Conservation (phyloP, 2,888 invertebrate genomes). For the Leptarthrus brevirostris region DNA sequence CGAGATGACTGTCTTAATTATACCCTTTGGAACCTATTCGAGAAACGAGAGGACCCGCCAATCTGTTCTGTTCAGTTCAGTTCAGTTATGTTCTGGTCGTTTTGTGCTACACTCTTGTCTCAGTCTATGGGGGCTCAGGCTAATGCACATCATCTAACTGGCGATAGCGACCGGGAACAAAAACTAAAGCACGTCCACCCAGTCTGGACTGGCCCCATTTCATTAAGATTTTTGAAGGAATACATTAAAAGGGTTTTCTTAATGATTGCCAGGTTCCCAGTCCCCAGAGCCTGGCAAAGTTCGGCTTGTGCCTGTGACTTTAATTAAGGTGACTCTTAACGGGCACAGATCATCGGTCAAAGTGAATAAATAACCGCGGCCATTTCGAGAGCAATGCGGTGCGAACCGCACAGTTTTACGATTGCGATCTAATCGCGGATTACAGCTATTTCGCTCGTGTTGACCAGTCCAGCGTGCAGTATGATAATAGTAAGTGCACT, state of each 20-base stretch:
- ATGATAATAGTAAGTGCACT: constrained; percentile 42
- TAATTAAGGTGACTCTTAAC: constrained; percentile 30
- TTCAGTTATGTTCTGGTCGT: neutral
- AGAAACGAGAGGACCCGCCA: neutral
- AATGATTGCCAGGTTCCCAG: constrained; percentile 20
- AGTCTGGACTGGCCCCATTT: constrained; percentile 40
- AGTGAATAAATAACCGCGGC: neutral
- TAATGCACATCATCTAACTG: constrained; percentile 47
- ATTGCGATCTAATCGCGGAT: constrained; percentile 39
- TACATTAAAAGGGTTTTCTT: constrained; percentile 35
- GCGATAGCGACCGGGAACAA: constrained; percentile 29
- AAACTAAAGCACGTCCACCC: constrained; percentile 48
- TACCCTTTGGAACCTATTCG: constrained; percentile 41
- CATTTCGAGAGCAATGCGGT: neutral
- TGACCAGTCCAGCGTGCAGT: constrained; percentile 46
- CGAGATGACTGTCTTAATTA: constrained; percentile 48
- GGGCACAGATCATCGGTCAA: constrained; percentile 1
- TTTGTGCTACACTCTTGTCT: neutral
- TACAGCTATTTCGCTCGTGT: constrained; percentile 37
- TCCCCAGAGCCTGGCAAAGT: neutral
- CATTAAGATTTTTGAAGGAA: constrained; percentile 44
- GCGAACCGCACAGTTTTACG: constrained; percentile 14
- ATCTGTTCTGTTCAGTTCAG: constrained; percentile 7
- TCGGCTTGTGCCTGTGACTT: constrained; percentile 17
- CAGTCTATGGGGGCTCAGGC: constrained; percentile 31